Percentiles rank a stretch among this genome's conserved stretches.
Evolutionary conservation across 2,888 invertebrate genomes (phyloP).

Genomic region (Leptinotarsa juncta): DNA sequence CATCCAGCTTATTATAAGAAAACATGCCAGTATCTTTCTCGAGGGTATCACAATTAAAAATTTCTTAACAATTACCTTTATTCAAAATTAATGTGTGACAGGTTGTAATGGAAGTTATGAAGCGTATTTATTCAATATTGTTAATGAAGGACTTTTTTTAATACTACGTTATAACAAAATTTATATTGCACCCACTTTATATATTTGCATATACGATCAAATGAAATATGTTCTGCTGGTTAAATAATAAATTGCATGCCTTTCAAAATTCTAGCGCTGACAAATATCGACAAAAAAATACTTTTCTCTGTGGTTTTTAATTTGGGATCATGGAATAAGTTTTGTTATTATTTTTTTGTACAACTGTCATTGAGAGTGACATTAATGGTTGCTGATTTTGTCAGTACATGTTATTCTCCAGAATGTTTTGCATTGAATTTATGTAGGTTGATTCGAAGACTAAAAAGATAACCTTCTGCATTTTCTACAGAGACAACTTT

Average conservation of each 20-base stretch:
- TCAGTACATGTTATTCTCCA: too few relatives aligned
- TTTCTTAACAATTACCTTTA: slow-evolving; percentile 40
- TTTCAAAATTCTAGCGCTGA: not conserved
- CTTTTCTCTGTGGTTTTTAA: not conserved
- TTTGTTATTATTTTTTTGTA: too few relatives aligned
- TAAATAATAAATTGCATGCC: not conserved
- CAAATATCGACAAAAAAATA: not conserved
- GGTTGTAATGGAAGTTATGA: slow-evolving; percentile 39
- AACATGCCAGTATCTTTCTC: slow-evolving; percentile 32
- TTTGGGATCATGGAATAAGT: too few relatives aligned
- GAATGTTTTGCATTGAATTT: too few relatives aligned
- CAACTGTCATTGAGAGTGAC: too few relatives aligned
- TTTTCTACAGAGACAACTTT: too few relatives aligned
- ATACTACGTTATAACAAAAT: slow-evolving; percentile 48
- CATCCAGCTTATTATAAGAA: slow-evolving; percentile 30
- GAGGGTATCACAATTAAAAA: slow-evolving; percentile 36
- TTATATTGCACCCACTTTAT: slow-evolving; percentile 62
- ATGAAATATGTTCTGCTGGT: slow-evolving; percentile 11
- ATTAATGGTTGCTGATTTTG: too few relatives aligned
- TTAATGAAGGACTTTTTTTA: slow-evolving; percentile 57
- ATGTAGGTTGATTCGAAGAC: too few relatives aligned
- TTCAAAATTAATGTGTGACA: slow-evolving; percentile 40
- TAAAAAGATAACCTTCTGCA: too few relatives aligned
- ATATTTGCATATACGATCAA: slow-evolving; percentile 42
- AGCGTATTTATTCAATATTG: slow-evolving; percentile 41